Percentiles rank a stretch among this genome's conserved stretches.
Evolutionary conservation across 2,113 vertebrate genomes (phyloP).

Genomic region (Zosterops japonicus): DNA sequence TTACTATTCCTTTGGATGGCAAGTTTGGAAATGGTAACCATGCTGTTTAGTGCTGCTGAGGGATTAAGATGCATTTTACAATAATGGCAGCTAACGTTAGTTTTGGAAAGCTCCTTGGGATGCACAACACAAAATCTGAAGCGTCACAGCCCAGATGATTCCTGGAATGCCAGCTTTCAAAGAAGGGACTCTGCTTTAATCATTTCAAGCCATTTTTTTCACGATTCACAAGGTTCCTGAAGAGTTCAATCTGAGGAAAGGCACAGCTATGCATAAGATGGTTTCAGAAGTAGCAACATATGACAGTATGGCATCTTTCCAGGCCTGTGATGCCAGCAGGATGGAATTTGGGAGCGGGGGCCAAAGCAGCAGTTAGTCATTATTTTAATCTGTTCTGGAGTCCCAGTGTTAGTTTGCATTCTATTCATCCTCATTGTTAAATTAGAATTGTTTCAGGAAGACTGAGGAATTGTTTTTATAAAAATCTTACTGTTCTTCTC

Average conservation of each 20-base stretch:
- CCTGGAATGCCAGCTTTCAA: not conserved
- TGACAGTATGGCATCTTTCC: not conserved
- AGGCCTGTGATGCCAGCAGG: not conserved
- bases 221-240: not conserved
- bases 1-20: not conserved
- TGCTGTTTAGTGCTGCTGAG: not conserved
- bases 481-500: not conserved
- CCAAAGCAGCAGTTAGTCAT: not conserved
- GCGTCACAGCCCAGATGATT: not conserved
- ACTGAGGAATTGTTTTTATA: not conserved
- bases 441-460: not conserved
- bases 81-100: not conserved
- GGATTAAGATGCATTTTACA: not conserved
- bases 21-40: not conserved
- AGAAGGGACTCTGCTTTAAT: not conserved
- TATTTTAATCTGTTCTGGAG: not conserved
- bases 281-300: not conserved
- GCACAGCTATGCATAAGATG: not conserved
- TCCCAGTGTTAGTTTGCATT: not conserved
- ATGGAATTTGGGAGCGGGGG: accelerated
- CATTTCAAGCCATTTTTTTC: not conserved
- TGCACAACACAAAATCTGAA: not conserved
- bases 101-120: not conserved
- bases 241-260: not conserved
- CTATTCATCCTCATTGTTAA: not conserved